phyloP scores from a whole-genome alignment of 2,797 vertebrate species.

The Aerospiza tachiro region DNA sequence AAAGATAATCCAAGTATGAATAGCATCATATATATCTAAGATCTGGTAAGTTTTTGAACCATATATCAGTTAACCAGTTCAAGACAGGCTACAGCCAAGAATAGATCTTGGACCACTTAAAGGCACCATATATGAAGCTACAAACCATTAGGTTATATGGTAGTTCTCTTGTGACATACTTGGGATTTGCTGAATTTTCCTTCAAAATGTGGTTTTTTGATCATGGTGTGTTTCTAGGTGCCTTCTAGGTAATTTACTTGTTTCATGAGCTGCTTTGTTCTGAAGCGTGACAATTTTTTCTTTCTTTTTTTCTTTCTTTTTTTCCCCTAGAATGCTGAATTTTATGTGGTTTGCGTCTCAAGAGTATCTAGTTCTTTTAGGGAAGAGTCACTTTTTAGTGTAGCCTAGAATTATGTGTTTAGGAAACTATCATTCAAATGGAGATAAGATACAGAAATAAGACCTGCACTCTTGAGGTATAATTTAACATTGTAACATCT shows the following conservation, averaged over 20 bases:
- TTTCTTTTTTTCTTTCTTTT: accelerated
- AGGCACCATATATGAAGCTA: neutral
- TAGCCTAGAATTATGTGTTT: neutral
- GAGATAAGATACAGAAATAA: neutral
- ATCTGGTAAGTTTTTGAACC: neutral
- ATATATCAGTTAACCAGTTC: neutral
- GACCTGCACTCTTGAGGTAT: neutral
- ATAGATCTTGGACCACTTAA: neutral
- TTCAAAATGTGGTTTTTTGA: neutral
- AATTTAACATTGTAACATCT: neutral
- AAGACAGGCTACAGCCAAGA: neutral
- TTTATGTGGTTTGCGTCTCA: neutral
- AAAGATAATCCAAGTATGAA: neutral
- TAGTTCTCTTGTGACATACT: neutral
- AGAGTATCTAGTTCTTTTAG: neutral
- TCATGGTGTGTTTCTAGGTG: neutral
- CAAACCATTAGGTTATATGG: neutral
- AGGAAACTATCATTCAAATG: neutral
- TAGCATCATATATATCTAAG: neutral
- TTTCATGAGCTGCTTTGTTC: neutral
- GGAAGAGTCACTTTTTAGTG: neutral
- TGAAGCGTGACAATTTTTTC: neutral
- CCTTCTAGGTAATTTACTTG: neutral
- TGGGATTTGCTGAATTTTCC: neutral
- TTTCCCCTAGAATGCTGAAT: accelerated